Base-by-base conservation (phyloP, 2,888 invertebrate species). In the Drosophila sordidula region DNA sequence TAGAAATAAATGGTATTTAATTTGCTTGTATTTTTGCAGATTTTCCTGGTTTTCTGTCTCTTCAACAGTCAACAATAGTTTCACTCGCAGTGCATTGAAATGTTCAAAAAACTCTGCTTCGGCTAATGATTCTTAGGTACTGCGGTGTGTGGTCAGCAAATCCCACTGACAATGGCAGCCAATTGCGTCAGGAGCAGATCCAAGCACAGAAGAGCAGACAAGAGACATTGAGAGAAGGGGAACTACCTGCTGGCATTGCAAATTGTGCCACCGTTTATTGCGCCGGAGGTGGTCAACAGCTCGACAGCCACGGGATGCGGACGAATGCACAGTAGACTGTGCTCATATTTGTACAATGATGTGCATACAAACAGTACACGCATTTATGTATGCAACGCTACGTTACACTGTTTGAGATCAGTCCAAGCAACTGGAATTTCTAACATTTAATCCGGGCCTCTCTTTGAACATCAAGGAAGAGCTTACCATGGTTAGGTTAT, bases 111-210 rank as follows among this genome's bases (percentile, higher is more conserved):
- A 51, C 26, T 29, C 12, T 16, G 36, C 18, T 49, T 41, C 42
- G 9, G 44, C 71, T 42, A 56, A 64, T 42, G 45, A 45, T 50
- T 57, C 50, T 34, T 61, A 36, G 25, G 14, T 34, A 49, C 51
- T 47, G 50, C 41, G 34, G 44, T 75, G 59, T 67, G 72, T 58
- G 86, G 86, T 79, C 54, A 62, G 57, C 51, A 61, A 67, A 61
- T 61, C 44, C 59, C 49, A 34, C 68, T 79, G 70, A 87, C 82
- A 87, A 87, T 80, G 70, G 36, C 65, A 52, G 69, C 67, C 80
- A 76, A 68, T 81, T 83, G 87, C 34, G 55, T 55, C 44, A 42
- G 22, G n/a, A 44, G 18, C 52, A 42, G 52, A 54, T 14, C 39
- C 39, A 11, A 74, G 42, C 16, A 45, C 6, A 51, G 32, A 16